Evolutionary conservation across 2,797 vertebrate genomes (phyloP), one percentile per base, ranked within the genome.

Genomic region (Chanos chanos): DNA sequence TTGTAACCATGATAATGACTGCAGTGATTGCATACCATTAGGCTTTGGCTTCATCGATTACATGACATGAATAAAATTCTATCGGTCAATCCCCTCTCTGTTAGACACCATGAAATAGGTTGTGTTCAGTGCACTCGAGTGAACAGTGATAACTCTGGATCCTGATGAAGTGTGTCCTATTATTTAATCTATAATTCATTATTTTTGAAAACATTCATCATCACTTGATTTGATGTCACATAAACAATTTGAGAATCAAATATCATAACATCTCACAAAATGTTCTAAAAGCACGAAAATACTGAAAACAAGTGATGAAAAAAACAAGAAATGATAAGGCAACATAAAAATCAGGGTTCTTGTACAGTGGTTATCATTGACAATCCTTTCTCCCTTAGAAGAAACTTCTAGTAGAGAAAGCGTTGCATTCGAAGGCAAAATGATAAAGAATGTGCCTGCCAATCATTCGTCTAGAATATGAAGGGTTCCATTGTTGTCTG

Each of bases 1-100:
- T 74, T 73, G 82, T 73, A 76, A 72, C 74, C 67, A 55, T 15
- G 66, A 70, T 80, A 74, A 83, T 81, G 77, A 76, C 72, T 22
- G 61, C 64, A 59, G 16, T 7, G 57, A 71, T 73, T 56, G 51
- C 28, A 45, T 49, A 61, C 74, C 74, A 77, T 79, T 73, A 71
- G 74, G 43, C 66, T 16, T 19, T 68, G 71, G 72, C 41, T 57
- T 25, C 66, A 77, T 83, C 53, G 67, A 83, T 83, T 71, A 66
- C 45, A 61, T 73, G 71, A 73, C 44, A 19, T 21, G 30, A 30
- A 9, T 15, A 34, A 18, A 31, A 36, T 15, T 56, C 33, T 15
- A 16, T 4, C 6, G 30, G 18, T 12, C 10, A 12, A 59, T 27
- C 5, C 24, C 3, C 24, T 47, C 47, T n/a, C n/a, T n/a, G n/a